These are phyloP conservation scores for Teinopalpus imperialis DNA, from an alignment of 2,888 invertebrate species.

Conservation along the genomic window DNA sequence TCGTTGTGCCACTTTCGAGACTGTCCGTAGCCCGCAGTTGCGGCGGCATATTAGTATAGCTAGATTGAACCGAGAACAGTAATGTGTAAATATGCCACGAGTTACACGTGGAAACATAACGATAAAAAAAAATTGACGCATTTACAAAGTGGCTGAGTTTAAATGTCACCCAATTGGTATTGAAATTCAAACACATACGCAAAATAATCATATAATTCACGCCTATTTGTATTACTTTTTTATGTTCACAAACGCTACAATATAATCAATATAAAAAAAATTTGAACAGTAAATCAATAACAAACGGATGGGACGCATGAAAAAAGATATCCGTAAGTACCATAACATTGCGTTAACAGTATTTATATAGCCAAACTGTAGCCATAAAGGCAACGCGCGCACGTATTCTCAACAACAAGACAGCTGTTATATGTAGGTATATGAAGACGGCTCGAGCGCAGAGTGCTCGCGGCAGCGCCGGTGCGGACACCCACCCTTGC, in stretches of 20 bases:
- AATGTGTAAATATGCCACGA: background rate
- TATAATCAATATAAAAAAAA: background rate
- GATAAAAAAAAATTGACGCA: background rate
- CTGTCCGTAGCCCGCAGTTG: constrained; percentile 14
- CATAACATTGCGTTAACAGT: constrained; percentile 24
- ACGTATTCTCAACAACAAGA: constrained; percentile 33
- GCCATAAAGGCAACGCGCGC: constrained; percentile 33
- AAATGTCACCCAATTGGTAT: constrained; percentile 14
- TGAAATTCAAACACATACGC: constrained; percentile 13
- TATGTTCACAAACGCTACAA: background rate
- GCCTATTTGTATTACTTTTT: background rate
- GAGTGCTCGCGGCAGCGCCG: constrained; percentile 44
- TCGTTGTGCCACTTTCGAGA: constrained; percentile 24
- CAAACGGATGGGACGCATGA: constrained; percentile 9
- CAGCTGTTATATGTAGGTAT: constrained; percentile 36
- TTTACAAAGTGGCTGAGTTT: background rate
- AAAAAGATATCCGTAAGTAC: constrained; percentile 14
- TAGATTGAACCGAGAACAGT: constrained; percentile 9
- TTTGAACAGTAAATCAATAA: constrained; percentile 7
- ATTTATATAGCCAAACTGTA: constrained; percentile 21
- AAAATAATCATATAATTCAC: background rate
- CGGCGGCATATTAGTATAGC: constrained; percentile 9
- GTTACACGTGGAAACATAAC: background rate
- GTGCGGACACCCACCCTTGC: constrained; percentile 75
- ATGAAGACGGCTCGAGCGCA: constrained; percentile 37